Evolutionary conservation across 2,888 invertebrate species (phyloP).

Genomic region (Brachypalpus laphriformis): DNA sequence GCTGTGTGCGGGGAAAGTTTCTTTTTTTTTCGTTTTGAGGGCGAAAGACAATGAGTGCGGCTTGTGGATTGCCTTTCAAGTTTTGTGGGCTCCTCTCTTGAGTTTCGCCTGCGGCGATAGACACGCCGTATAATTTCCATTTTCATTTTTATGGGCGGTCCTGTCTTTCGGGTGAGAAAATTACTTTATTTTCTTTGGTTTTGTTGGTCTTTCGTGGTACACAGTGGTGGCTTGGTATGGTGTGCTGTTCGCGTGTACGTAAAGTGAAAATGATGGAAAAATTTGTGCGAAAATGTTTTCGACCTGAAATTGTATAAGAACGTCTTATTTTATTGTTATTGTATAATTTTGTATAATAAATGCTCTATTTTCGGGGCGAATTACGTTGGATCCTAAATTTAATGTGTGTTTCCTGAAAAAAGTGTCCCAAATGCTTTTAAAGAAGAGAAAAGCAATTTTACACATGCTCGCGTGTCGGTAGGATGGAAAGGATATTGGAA

Average conservation of each 20-base stretch:
- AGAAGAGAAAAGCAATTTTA: not conserved
- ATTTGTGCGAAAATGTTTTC: slow-evolving; percentile 43
- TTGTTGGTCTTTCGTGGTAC: not conserved
- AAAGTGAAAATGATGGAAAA: slow-evolving; percentile 51
- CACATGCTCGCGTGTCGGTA: not conserved
- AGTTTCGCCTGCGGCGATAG: slow-evolving; percentile 49
- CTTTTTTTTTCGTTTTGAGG: not conserved
- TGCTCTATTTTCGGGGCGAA: not conserved
- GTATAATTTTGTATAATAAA: slow-evolving; percentile 39
- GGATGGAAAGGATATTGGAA: not conserved
- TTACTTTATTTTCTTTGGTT: slow-evolving; percentile 59
- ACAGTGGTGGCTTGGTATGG: not conserved
- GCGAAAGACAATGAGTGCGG: slow-evolving; percentile 41
- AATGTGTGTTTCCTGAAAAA: not conserved
- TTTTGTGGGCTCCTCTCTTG: slow-evolving; percentile 13
- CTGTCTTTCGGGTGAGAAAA: slow-evolving; percentile 51
- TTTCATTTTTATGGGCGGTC: slow-evolving; percentile 60
- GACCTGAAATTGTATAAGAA: slow-evolving; percentile 43
- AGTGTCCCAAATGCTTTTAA: not conserved
- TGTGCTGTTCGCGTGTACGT: not conserved
- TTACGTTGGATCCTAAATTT: slow-evolving; percentile 4
- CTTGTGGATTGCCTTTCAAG: slow-evolving; percentile 49
- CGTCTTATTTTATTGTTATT: slow-evolving; percentile 49
- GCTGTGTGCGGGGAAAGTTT: not conserved
- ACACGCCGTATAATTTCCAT: slow-evolving; percentile 63